These are phyloP conservation scores for Ischnus inquisitorius DNA, from an alignment of 2,888 invertebrate species.

Conservation along the genomic window DNA sequence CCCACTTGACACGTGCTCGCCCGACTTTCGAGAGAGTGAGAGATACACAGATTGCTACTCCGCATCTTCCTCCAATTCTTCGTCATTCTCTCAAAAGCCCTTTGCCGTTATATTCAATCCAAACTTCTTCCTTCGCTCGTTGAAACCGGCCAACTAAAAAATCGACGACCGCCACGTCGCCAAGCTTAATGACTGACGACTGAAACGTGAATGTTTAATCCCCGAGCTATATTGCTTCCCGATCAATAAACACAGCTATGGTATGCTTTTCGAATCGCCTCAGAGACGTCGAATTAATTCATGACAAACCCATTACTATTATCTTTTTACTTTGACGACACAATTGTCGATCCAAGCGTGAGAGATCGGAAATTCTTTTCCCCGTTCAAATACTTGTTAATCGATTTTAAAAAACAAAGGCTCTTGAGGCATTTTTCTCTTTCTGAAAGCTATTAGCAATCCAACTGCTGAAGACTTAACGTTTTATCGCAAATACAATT, in stretches of 20 bases:
- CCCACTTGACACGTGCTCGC: slow-evolving; percentile 71
- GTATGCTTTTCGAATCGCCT: neutral
- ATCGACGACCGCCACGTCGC: neutral
- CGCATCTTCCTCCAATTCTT: slow-evolving; percentile 12
- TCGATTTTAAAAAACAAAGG: neutral
- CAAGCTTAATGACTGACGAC: neutral
- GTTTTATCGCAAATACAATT: neutral
- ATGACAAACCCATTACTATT: neutral
- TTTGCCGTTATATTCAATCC: neutral
- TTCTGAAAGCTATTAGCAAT: neutral
- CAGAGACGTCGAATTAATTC: neutral
- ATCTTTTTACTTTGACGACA: neutral
- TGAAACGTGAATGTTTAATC: neutral
- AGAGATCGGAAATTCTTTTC: neutral
- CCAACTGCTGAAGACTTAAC: neutral
- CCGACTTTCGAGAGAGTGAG: slow-evolving; percentile 64
- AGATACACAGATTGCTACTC: slow-evolving; percentile 5
- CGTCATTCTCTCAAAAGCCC: slow-evolving; percentile 2
- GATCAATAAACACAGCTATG: neutral
- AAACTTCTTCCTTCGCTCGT: neutral
- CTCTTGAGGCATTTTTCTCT: too few species aligned
- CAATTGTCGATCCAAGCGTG: neutral
- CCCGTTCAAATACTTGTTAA: neutral
- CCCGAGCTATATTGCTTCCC: neutral
- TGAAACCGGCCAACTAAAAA: neutral